Conservation (phyloP, 1,140 invertebrate species). For the Aleiodes sp. region DNA sequence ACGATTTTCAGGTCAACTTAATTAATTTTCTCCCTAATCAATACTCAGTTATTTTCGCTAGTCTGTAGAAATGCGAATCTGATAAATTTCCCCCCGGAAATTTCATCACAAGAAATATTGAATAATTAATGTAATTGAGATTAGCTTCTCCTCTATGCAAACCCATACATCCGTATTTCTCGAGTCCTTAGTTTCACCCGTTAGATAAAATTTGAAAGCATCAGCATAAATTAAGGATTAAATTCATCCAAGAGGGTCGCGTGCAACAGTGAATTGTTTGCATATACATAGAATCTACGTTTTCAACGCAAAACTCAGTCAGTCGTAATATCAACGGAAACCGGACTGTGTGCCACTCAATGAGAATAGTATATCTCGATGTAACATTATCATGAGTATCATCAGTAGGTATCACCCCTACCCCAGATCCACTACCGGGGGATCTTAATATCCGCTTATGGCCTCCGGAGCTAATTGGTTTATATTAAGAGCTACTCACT, state of each 20-base stretch:
- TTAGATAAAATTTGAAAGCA: not conserved
- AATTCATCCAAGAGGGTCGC: not conserved
- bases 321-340: conserved; percentile 4
- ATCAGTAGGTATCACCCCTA: not conserved
- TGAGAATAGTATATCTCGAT: not conserved
- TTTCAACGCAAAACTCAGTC: not conserved
- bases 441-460: conserved; percentile 11
- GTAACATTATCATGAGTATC: conserved; percentile 9
- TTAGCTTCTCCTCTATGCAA: not conserved
- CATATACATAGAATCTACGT: not conserved
- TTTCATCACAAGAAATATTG: not conserved
- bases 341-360: not conserved
- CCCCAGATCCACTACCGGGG: not conserved
- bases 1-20: no score
- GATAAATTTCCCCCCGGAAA: not conserved
- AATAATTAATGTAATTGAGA: not conserved
- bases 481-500: conserved; percentile 12
- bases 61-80: no score
- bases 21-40: no score
- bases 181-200: not conserved
- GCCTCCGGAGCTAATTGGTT: conserved; percentile 1
- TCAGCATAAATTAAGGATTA: conserved; percentile 2
- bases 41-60: no score
- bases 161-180: no score
- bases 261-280: not conserved